phyloP scores from a whole-genome alignment of 2,113 vertebrate genomes.

The Dolichotis patagonum region DNA sequence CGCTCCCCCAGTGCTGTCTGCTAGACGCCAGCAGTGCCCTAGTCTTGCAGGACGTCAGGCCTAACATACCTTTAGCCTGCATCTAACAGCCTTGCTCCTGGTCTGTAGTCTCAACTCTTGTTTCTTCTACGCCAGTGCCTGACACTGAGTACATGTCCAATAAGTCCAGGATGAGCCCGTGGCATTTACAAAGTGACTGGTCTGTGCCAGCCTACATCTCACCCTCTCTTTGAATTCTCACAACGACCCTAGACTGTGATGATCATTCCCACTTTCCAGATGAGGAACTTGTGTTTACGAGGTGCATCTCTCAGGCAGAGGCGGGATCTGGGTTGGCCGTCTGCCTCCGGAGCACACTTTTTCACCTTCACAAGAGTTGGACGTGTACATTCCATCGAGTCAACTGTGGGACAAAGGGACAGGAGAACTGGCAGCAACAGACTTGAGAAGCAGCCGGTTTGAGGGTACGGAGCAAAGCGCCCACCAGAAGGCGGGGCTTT shows the following conservation, averaged over 20 bases:
- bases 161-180: background rate
- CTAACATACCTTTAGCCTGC: fast-evolving
- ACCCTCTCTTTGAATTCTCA: background rate
- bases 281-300: background rate
- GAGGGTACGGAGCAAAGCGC: background rate
- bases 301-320: background rate
- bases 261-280: background rate
- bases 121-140: background rate
- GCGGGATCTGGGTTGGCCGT: no score
- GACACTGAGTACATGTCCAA: no score
- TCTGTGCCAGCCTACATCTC: background rate
- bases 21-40: no score
- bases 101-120: no score
- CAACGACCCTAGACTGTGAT: background rate
- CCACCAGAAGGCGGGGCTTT: background rate
- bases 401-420: fast-evolving
- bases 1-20: background rate
- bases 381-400: fast-evolving
- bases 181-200: background rate
- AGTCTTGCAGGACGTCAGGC: background rate
- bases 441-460: background rate
- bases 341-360: background rate
- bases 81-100: background rate
- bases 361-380: background rate
- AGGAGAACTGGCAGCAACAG: background rate